These are phyloP conservation scores for Cryptophagus acutangulus DNA, from an alignment of 2,888 invertebrate genomes.

Conservation along the genomic window DNA sequence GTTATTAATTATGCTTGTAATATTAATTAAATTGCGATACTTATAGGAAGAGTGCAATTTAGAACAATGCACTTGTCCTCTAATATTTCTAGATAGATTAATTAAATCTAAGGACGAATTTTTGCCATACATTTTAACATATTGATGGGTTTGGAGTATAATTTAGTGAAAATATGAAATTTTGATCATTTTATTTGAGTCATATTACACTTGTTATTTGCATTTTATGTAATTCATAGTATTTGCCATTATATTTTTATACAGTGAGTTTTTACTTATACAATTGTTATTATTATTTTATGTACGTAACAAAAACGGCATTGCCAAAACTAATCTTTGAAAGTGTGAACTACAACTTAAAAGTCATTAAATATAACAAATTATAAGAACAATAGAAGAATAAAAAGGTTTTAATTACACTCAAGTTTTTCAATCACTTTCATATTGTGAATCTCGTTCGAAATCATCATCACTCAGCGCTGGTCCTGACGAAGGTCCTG, in stretches of 20 bases:
- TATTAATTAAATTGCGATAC: too few relatives aligned
- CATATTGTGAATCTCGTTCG: too few relatives aligned
- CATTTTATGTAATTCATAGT: background rate
- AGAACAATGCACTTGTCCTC: too few relatives aligned
- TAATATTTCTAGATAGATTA: too few relatives aligned
- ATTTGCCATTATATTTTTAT: background rate
- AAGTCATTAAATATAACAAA: background rate
- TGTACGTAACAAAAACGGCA: background rate
- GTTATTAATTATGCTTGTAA: too few relatives aligned
- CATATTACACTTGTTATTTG: background rate
- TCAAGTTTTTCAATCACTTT: constrained; percentile 32
- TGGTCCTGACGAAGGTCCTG: too few relatives aligned
- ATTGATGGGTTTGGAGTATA: too few relatives aligned
- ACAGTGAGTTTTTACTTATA: background rate
- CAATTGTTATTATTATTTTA: background rate
- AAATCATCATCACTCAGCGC: too few relatives aligned
- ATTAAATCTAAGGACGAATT: too few relatives aligned
- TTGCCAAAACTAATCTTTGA: background rate
- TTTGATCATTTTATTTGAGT: background rate
- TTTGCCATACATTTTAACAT: too few relatives aligned
- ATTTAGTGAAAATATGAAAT: too few relatives aligned
- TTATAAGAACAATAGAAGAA: background rate
- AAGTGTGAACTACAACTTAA: background rate
- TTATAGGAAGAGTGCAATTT: too few relatives aligned
- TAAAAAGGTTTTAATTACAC: constrained; percentile 20